Base-by-base conservation (phyloP, 2,113 vertebrate species). In the rat (Rattus norvegicus) region DNA sequence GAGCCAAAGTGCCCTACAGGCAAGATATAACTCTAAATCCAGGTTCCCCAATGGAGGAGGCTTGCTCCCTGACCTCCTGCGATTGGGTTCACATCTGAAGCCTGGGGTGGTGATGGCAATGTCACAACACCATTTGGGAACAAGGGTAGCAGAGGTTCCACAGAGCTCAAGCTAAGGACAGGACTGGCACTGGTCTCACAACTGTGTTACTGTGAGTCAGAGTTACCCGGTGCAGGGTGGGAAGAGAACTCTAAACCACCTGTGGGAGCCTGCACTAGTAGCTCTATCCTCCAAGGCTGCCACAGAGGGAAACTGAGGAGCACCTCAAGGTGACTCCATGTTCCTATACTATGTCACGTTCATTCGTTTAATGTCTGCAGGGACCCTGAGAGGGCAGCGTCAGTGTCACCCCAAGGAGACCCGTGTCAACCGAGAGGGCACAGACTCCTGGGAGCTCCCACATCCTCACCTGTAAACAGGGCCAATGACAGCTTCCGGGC, bases 171-270 rank as follows among this genome's bases (percentile, higher is more conserved):
- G 56, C 8, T 54, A 43, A 5, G 19, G 0, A 17, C 20, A 33
- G 2, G 24, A 28, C 0, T 1, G 28, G 39, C 9, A 4, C 5
- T 2, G 0, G 2, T 0, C 36, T 73, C 86, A 49, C 56, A 24
- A n/a, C 28, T 2, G 0, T 33, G 3, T 14, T 22, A 7, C 4
- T 5, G 4, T 20, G n/a, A 7, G 8, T 49, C n/a, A 7, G 1
- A 6, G 0, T 22, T 5, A 0, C 2, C 73, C 10, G 4, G 47
- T 7, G 4, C 8, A 11, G 12, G 67, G 49, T 39, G 4, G 39
- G 4, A 39, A 33, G n/a, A 26, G 39, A 39, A 28, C 3, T 4
- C n/a, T 59, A 39, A 43, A 4, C 11, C 0, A 3, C 63, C 10
- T 22, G 19, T 69, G 85, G 49, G 47, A 39, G 22, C 33, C 67